Percentiles rank a stretch among this genome's conserved stretches.
These are phyloP conservation scores for Proterorhinus semilunaris DNA, from an alignment of 2,113 vertebrate species.

Conservation along the genomic window DNA sequence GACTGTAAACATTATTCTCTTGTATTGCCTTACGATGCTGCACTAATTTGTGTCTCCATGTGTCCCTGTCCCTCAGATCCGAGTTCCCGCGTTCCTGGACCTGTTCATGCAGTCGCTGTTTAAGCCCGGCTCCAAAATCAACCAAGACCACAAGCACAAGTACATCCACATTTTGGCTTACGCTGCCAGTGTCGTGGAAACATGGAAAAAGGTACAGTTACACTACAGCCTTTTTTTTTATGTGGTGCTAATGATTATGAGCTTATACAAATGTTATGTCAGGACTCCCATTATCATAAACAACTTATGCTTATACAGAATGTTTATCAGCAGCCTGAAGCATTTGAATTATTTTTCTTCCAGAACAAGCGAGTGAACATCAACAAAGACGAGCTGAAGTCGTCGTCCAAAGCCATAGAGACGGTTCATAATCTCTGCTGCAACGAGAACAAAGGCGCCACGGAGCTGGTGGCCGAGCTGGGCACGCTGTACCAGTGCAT, in stretches of 20 bases:
- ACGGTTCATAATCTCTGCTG: conserved; percentile 96
- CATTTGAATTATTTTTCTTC: background rate
- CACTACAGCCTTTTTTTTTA: background rate
- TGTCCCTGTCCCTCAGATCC: conserved; percentile 76
- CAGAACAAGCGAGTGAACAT: conserved; percentile 98
- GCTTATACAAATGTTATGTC: background rate
- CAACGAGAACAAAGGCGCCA: conserved; percentile 98
- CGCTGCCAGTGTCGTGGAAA: conserved; percentile 95
- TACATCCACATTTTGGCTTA: conserved; percentile 98
- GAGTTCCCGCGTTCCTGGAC: conserved; percentile 95
- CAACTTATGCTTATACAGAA: no score
- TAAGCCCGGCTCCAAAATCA: conserved; percentile 96
- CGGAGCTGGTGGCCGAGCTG: conserved; percentile 93
- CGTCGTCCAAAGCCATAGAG: conserved; percentile 94
- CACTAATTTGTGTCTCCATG: background rate
- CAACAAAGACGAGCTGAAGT: conserved; percentile 97
- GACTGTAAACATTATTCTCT: no score
- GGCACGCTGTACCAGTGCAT: conserved; percentile 95
- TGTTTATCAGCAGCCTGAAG: no score
- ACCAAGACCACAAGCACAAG: conserved; percentile 99
- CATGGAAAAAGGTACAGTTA: conserved; percentile 92
- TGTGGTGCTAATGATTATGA: background rate
- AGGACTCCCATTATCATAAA: background rate
- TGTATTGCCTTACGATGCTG: no score
- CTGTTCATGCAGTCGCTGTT: conserved; percentile 98